Evolutionary conservation across 1,140 invertebrate species (phyloP).

Genomic region (Babylonia areolata): DNA sequence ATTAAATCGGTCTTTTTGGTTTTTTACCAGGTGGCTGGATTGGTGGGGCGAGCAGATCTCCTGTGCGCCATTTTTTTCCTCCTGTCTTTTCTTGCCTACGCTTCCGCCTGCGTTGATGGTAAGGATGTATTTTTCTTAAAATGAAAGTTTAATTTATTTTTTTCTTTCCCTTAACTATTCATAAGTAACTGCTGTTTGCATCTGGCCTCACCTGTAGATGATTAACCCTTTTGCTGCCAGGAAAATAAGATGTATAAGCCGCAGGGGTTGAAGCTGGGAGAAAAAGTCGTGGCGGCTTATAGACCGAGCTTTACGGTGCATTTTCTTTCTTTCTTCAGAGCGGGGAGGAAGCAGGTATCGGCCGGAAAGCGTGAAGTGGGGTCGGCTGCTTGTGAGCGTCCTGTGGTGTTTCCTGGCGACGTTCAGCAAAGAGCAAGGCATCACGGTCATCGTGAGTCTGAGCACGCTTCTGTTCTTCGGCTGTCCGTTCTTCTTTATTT

Average conservation of each 20-base stretch:
- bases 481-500: too few species aligned
- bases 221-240: too few species aligned
- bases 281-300: too few species aligned
- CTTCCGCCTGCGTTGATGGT: conserved; percentile 62
- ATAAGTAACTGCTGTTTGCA: too few species aligned
- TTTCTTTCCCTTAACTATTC: too few species aligned
- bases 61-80: conserved; percentile 88
- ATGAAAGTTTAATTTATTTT: too few species aligned
- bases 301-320: too few species aligned
- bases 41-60: conserved; percentile 95
- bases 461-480: too few species aligned
- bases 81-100: conserved; percentile 86
- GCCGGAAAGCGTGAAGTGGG: conserved; percentile 53
- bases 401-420: conserved; percentile 79
- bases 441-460: conserved; percentile 86
- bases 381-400: conserved; percentile 55
- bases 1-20: conserved; percentile 9
- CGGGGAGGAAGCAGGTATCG: conserved; percentile 34
- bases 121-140: conserved; percentile 30
- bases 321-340: conserved; percentile 39
- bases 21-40: conserved; percentile 88
- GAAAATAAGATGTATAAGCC: too few species aligned
- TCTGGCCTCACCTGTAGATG: too few species aligned
- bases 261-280: too few species aligned
- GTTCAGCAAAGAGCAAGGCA: conserved; percentile 94